A percentile compares a stretch with the other conserved stretches of the same genome.
Conservation (phyloP, 2,113 vertebrate genomes). For the Jaculus jaculus region DNA sequence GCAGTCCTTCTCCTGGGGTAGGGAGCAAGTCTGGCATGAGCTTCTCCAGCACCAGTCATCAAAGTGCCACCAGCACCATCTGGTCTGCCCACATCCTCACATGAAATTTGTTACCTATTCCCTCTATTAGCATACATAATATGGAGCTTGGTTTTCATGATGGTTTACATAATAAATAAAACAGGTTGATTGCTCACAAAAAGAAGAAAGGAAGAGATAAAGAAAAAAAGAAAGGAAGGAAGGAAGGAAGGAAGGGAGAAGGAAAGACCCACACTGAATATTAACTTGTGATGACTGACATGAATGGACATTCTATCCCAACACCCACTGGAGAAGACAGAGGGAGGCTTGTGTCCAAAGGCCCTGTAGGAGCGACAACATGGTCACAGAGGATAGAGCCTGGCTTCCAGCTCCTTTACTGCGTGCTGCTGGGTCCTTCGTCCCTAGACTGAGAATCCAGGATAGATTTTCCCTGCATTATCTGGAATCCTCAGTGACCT, state of each 20-base stretch:
- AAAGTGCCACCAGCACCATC: conserved; percentile 80
- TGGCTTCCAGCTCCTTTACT: not conserved
- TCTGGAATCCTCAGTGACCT: too few relatives aligned
- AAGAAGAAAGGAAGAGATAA: too few relatives aligned
- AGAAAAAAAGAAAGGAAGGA: too few relatives aligned
- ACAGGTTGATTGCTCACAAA: conserved; percentile 81
- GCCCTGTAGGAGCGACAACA: not conserved
- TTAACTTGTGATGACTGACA: not conserved
- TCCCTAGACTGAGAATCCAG: not conserved
- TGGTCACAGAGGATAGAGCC: too few relatives aligned
- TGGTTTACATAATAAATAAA: conserved; percentile 84
- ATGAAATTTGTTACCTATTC: conserved; percentile 81
- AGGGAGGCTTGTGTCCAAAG: not conserved
- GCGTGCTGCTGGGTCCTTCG: not conserved
- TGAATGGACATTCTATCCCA: not conserved
- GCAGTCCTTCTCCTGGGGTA: conserved; percentile 37
- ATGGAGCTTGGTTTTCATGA: conserved; percentile 82
- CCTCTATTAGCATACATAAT: conserved; percentile 85
- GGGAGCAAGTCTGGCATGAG: not conserved
- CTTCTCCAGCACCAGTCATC: conserved; percentile 71
- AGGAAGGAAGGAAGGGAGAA: too few relatives aligned
- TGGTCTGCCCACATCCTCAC: conserved; percentile 78
- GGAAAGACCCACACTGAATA: not conserved
- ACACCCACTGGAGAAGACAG: not conserved
- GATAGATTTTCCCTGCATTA: not conserved